Evolutionary conservation across 2,113 vertebrate species (phyloP).

Genomic region (Callithrix jacchus): DNA sequence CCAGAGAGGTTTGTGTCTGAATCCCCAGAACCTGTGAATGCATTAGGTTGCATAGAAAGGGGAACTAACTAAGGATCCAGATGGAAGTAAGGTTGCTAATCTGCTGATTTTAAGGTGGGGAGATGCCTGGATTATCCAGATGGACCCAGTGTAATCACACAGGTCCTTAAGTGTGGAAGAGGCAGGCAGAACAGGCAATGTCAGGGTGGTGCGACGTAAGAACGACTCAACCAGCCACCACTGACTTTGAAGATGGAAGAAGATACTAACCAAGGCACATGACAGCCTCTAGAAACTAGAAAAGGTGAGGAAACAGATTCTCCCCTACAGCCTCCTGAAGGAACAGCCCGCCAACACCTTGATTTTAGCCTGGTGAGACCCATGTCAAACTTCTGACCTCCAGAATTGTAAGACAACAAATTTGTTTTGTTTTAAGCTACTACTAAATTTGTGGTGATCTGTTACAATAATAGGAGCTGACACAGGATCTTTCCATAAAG

Average conservation of each 20-base stretch:
- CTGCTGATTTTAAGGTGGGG: background rate
- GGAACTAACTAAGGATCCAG: background rate
- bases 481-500: background rate
- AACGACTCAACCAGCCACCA: background rate
- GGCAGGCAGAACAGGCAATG: background rate
- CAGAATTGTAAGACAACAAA: background rate
- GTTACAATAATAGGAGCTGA: background rate
- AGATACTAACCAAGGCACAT: background rate
- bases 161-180: background rate
- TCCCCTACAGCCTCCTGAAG: background rate
- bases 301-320: background rate
- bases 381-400: background rate
- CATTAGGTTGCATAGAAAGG: background rate
- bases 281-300: background rate
- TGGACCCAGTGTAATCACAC: background rate
- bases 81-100: background rate
- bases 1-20: background rate
- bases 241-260: background rate
- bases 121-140: background rate
- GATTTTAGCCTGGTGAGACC: background rate
- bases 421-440: background rate
- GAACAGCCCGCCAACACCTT: background rate
- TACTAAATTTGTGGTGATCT: background rate
- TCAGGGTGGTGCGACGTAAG: fast-evolving
- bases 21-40: background rate